These are phyloP conservation scores for Meliscaeva auricollis DNA, from an alignment of 2,888 invertebrate genomes.

Conservation along the genomic window DNA sequence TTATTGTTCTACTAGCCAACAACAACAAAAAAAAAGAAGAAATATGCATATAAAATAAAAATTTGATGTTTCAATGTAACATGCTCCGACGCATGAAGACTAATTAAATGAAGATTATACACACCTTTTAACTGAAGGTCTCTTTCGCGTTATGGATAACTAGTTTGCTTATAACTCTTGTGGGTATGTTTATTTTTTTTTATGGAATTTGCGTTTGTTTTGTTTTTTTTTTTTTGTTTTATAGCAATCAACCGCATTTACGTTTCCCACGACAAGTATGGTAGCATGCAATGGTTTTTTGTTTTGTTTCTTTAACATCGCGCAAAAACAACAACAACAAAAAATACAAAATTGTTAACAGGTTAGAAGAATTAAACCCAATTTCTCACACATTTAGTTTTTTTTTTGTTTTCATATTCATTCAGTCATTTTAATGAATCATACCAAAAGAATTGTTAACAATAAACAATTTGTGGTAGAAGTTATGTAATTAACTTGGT, in stretches of 20 bases:
- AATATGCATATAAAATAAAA: not conserved
- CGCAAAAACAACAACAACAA: not conserved
- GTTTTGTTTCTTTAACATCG: slow-evolving; percentile 48
- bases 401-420: not conserved
- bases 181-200: slow-evolving; percentile 13
- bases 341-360: slow-evolving; percentile 9
- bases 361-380: slow-evolving; percentile 50
- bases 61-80: slow-evolving; percentile 61
- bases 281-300: slow-evolving; percentile 61
- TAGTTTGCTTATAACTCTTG: slow-evolving; percentile 51
- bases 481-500: slow-evolving; percentile 16
- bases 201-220: slow-evolving; percentile 64
- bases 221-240: slow-evolving; percentile 7
- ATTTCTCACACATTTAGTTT: slow-evolving; percentile 65
- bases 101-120: slow-evolving; percentile 74
- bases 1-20: not conserved
- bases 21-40: no score
- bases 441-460: slow-evolving; percentile 18
- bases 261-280: slow-evolving; percentile 65
- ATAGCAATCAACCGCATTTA: slow-evolving; percentile 37
- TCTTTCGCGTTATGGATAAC: slow-evolving; percentile 39
- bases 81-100: slow-evolving; percentile 63
- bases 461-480: not conserved
- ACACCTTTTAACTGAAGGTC: slow-evolving; percentile 69
- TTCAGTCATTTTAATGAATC: slow-evolving; percentile 10